phyloP scores from a whole-genome alignment of 2,113 vertebrate species.

The Burhinus oedicnemus region DNA sequence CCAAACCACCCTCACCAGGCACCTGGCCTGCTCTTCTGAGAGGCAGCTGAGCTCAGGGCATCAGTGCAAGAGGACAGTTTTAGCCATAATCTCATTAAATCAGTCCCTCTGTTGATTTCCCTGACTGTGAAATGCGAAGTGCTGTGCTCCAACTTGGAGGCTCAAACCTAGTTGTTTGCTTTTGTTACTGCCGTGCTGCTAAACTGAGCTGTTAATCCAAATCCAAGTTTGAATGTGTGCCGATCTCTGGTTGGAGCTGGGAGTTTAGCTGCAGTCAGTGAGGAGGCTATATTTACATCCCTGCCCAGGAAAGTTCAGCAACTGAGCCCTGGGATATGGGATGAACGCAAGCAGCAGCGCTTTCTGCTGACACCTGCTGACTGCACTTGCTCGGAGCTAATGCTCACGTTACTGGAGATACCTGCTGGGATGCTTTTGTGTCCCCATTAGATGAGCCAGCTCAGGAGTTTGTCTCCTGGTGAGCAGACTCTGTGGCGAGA shows the following conservation, averaged over 20 bases:
- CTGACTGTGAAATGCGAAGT: neutral
- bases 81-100: neutral
- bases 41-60: neutral
- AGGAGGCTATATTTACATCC: neutral
- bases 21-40: neutral
- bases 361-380: neutral
- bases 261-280: neutral
- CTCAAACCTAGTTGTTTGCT: neutral
- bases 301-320: neutral
- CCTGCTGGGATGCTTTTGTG: neutral
- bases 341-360: neutral
- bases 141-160: neutral
- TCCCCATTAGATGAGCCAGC: neutral
- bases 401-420: accelerated
- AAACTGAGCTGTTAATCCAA: neutral
- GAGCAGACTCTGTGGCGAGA: neutral
- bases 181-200: neutral
- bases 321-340: neutral
- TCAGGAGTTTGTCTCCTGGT: neutral
- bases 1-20: neutral
- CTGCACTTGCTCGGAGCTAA: neutral
- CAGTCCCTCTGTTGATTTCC: neutral
- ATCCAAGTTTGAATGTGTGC: neutral
- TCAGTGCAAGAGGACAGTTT: neutral
- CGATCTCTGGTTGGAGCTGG: neutral